A percentile compares a stretch with the other conserved stretches of the same genome.
Evolutionary conservation across 2,113 vertebrate species (phyloP).

Genomic region (Mus pahari): DNA sequence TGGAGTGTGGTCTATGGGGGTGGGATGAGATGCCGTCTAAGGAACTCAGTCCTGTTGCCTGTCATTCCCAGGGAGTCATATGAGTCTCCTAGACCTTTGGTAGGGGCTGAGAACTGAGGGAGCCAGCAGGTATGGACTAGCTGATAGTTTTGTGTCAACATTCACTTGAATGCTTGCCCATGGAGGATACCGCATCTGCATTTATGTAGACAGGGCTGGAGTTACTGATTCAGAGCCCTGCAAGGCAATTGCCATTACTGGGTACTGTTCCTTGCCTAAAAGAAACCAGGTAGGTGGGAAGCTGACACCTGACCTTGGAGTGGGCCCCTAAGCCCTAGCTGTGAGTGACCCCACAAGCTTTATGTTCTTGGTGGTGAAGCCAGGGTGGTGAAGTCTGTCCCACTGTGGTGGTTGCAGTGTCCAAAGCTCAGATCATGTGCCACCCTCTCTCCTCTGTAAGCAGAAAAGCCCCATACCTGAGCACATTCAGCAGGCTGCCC

Average conservation of each 20-base stretch:
- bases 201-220: neutral
- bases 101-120: neutral
- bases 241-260: neutral
- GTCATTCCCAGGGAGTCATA: neutral
- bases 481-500: neutral
- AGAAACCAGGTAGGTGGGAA: neutral
- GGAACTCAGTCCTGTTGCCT: neutral
- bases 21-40: neutral
- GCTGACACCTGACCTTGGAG: neutral
- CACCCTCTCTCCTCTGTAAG: neutral
- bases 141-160: neutral
- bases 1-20: neutral
- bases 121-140: neutral
- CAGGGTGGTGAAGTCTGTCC: neutral
- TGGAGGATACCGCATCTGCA: neutral
- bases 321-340: neutral
- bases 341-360: fast-evolving
- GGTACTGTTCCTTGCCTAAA: neutral
- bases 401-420: neutral
- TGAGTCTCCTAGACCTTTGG: neutral
- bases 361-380: neutral
- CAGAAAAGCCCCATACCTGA: neutral
- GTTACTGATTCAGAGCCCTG: neutral
- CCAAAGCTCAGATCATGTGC: neutral
- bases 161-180: no score